These are phyloP conservation scores for Leuciscus waleckii DNA, from an alignment of 2,797 vertebrate species.

Conservation along the genomic window DNA sequence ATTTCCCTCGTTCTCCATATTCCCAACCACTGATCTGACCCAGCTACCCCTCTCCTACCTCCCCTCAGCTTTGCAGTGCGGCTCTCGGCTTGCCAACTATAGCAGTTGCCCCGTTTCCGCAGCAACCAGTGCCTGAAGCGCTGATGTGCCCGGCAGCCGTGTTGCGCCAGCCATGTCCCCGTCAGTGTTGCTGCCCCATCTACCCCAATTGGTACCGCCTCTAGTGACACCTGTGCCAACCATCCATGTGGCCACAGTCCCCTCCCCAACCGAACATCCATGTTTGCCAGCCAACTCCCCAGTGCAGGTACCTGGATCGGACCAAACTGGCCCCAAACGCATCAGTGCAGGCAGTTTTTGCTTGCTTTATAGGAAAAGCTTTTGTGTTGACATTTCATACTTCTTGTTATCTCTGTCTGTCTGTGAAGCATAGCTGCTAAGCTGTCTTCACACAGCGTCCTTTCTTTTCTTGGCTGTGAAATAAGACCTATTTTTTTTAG, in stretches of 20 bases:
- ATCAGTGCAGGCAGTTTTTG: conserved; percentile 1
- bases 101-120: conserved; percentile 76
- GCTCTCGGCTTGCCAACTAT: conserved; percentile 74
- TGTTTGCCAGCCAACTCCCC: conserved; percentile 85
- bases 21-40: conserved; percentile 74
- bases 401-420: conserved; percentile 4
- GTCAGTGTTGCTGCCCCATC: conserved; percentile 66
- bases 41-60: conserved; percentile 73
- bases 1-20: conserved; percentile 71
- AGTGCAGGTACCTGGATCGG: conserved; percentile 85
- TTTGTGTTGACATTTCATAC: background rate
- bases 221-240: conserved; percentile 87
- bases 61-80: conserved; percentile 69
- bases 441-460: background rate
- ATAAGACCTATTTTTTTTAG: background rate
- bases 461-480: conserved; percentile 18
- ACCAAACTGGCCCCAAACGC: conserved; percentile 28
- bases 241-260: conserved; percentile 87
- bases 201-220: conserved; percentile 80
- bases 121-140: conserved; percentile 72
- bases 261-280: conserved; percentile 74
- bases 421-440: background rate
- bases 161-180: conserved; percentile 58
- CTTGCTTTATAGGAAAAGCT: background rate
- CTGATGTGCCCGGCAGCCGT: conserved; percentile 73